These are phyloP conservation scores for Halcyon malimbica DNA, from an alignment of 2,113 vertebrate species.

Conservation along the genomic window DNA sequence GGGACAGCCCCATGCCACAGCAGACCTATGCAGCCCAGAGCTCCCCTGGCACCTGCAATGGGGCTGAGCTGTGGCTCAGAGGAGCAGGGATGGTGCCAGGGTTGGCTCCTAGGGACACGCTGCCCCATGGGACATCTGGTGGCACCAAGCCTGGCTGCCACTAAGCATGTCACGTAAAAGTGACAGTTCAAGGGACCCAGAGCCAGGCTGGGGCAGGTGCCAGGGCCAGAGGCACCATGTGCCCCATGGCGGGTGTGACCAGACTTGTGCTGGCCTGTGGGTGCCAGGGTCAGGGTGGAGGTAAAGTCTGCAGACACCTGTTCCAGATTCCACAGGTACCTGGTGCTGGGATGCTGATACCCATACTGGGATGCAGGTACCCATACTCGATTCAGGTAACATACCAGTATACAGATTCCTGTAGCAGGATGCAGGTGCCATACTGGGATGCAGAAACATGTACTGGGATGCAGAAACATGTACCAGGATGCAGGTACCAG, in stretches of 20 bases:
- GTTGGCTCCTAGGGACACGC: background rate
- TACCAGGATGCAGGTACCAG: background rate
- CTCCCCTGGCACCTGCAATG: fast-evolving
- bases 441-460: background rate
- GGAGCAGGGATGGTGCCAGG: fast-evolving
- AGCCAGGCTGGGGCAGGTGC: background rate
- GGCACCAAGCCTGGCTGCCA: background rate
- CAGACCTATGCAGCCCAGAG: background rate
- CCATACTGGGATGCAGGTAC: background rate
- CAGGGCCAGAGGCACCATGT: fast-evolving
- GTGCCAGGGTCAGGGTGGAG: too few relatives aligned
- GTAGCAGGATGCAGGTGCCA: background rate
- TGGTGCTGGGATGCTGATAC: background rate
- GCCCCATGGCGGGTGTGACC: fast-evolving
- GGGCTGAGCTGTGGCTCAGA: background rate
- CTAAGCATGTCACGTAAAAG: fast-evolving
- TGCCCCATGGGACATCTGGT: fast-evolving
- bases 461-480: fast-evolving
- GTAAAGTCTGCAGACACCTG: fast-evolving
- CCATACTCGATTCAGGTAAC: background rate
- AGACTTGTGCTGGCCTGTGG: fast-evolving
- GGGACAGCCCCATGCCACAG: background rate
- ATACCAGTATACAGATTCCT: background rate
- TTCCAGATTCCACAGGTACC: background rate
- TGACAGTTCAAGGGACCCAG: background rate